Evolutionary conservation across 2,797 vertebrate species (phyloP).

Genomic region (Poecilia velifera): DNA sequence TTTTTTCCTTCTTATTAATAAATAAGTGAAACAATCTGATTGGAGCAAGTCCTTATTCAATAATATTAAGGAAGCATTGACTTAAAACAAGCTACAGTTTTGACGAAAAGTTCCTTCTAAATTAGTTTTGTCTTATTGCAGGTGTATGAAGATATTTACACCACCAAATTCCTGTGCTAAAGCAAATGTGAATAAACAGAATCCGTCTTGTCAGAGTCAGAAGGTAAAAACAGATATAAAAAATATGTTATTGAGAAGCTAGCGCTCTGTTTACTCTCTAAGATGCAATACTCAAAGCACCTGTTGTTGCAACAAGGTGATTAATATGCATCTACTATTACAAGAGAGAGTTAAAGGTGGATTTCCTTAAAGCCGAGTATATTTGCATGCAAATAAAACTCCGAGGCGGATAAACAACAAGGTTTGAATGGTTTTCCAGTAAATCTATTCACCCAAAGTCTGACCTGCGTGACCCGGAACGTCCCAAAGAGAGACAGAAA

Average conservation of each 20-base stretch:
- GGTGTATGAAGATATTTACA: too few species aligned
- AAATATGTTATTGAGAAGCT: not conserved
- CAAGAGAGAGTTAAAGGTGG: not conserved
- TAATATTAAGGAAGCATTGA: too few species aligned
- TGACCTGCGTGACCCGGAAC: not conserved
- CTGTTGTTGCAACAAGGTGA: not conserved
- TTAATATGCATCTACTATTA: not conserved
- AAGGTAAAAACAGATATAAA: not conserved
- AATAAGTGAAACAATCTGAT: not conserved
- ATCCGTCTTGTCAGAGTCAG: not conserved
- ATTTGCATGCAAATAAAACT: not conserved
- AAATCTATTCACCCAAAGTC: not conserved
- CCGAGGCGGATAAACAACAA: not conserved
- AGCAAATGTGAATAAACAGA: not conserved
- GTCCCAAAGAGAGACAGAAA: constrained; percentile 5
- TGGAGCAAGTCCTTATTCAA: not conserved
- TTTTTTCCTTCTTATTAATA: too few species aligned
- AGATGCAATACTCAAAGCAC: not conserved
- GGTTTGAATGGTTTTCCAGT: not conserved
- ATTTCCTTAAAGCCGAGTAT: not conserved
- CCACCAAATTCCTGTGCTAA: not conserved
- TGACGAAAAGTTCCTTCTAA: too few species aligned
- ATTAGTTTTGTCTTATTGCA: too few species aligned
- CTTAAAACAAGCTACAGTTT: too few species aligned
- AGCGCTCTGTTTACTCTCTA: not conserved